Evolutionary conservation across 2,888 invertebrate genomes (phyloP), one percentile per base, ranked within the genome.

Genomic region (Tenthredo distinguenda): DNA sequence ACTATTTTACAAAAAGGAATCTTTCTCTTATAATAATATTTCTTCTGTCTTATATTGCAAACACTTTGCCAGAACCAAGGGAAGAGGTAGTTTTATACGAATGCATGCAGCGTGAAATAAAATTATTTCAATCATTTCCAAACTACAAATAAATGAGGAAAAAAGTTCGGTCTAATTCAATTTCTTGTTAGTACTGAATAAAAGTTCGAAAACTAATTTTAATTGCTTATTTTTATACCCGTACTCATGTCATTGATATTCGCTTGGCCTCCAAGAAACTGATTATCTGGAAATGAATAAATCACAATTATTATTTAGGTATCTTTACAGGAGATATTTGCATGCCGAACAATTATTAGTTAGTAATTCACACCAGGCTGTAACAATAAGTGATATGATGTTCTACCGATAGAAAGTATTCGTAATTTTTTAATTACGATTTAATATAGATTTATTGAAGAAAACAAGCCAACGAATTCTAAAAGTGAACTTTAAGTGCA

Each of bases 211-310:
- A 21, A 21, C 21, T 12, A 74, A 40, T 77, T 50, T 77, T 50
- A 55, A 7, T 31, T 50, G 26, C 50, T 47, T 55, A 50, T 50
- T 77, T 26, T 55, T 18, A 77, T 21, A 77, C 26, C 18, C 50
- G 34, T 77, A 77, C 76, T 77, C 76, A 50, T 77, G 50, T 50
- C 50, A 77, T 50, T 26, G 34, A 47, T 77, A 77, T 77, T 10
- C 10, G 18, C 31, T n/a, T 50, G 31, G 50, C 50, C 50, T 31
- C 31, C 50, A 9, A 18, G 50, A 31, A 15, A 50, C 18, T 77
- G 76, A 77, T 77, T n/a, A 77, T 77, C 76, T 77, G 76, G 21
- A 77, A 77, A 77, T 31, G 50, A 77, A 77, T 50, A 55, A 26
- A 77, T 50, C 34, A 15, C 21, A 74, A 74, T 74, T 0, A 47